These are phyloP conservation scores for Sebastes cheni DNA, from an alignment of 2,797 vertebrate genomes.

Conservation along the genomic window DNA sequence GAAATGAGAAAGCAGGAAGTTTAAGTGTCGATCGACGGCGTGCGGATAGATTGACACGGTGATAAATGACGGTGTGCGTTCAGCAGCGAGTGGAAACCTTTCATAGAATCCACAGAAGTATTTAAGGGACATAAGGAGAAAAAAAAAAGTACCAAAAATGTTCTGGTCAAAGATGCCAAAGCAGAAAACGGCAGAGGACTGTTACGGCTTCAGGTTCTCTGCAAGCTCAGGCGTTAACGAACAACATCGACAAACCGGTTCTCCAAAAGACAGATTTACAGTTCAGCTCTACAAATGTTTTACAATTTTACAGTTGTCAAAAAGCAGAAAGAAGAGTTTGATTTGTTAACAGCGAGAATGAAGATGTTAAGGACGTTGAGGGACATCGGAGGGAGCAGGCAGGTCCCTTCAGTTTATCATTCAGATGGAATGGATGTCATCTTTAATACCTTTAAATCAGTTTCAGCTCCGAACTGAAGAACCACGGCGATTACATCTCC, in stretches of 20 bases:
- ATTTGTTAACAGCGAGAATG: slow-evolving; percentile 21
- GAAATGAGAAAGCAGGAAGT: not conserved
- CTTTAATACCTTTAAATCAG: not conserved
- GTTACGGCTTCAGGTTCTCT: slow-evolving; percentile 50
- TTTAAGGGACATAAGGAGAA: not conserved
- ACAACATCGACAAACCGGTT: slow-evolving; percentile 59
- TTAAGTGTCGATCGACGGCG: not conserved
- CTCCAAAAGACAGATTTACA: slow-evolving; percentile 71
- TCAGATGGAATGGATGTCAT: slow-evolving; percentile 70
- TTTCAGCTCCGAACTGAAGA: slow-evolving; percentile 43
- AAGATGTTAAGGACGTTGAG: slow-evolving; percentile 11
- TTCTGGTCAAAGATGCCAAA: slow-evolving; percentile 2
- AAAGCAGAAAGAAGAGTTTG: slow-evolving; percentile 28
- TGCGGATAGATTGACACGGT: not conserved
- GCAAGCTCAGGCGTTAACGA: slow-evolving; percentile 50
- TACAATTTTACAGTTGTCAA: slow-evolving; percentile 78
- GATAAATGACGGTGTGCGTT: not conserved
- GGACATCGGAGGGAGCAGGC: slow-evolving; percentile 10
- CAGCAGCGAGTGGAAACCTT: slow-evolving; percentile 9
- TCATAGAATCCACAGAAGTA: slow-evolving; percentile 24
- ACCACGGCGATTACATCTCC: slow-evolving; percentile 43
- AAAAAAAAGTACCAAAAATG: not conserved
- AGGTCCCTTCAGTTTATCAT: slow-evolving; percentile 19
- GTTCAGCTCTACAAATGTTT: slow-evolving; percentile 72
- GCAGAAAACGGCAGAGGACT: slow-evolving; percentile 34